Evolutionary conservation across 2,888 invertebrate genomes (phyloP).

Genomic region (Gryllus longicercus): DNA sequence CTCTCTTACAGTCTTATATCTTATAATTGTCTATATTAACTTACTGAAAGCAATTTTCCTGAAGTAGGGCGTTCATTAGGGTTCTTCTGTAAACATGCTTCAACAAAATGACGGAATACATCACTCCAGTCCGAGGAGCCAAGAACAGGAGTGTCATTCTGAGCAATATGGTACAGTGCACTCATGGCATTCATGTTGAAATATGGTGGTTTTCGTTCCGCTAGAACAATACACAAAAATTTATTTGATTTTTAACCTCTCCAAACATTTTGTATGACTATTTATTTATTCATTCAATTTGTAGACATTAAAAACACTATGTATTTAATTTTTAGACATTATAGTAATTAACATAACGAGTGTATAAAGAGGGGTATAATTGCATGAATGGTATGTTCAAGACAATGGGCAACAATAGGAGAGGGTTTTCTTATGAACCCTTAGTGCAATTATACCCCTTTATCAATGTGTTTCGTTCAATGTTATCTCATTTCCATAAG

Average conservation of each 20-base stretch:
- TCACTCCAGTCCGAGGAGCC: constrained; percentile 86
- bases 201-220: constrained; percentile 97
- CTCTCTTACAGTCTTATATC: too few relatives aligned
- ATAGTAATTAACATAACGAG: too few relatives aligned
- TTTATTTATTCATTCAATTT: neutral
- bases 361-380: too few relatives aligned
- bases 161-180: constrained; percentile 98
- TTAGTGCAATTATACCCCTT: too few relatives aligned
- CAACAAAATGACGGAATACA: constrained; percentile 90
- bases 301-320: neutral
- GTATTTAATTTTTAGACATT: neutral
- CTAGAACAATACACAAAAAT: constrained; percentile 48
- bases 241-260: constrained; percentile 5
- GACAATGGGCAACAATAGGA: too few relatives aligned
- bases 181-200: constrained; percentile 99
- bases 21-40: constrained; percentile 33
- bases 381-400: too few relatives aligned
- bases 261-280: neutral
- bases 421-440: too few relatives aligned
- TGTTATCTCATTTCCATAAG: too few relatives aligned
- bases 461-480: too few relatives aligned
- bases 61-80: constrained; percentile 87
- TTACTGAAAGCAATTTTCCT: constrained; percentile 68
- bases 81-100: constrained; percentile 90
- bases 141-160: constrained; percentile 94